A percentile compares a stretch with the other conserved stretches of the same genome.
Conservation (phyloP, 1,140 invertebrate species). For the Centruroides sculpturatus region DNA sequence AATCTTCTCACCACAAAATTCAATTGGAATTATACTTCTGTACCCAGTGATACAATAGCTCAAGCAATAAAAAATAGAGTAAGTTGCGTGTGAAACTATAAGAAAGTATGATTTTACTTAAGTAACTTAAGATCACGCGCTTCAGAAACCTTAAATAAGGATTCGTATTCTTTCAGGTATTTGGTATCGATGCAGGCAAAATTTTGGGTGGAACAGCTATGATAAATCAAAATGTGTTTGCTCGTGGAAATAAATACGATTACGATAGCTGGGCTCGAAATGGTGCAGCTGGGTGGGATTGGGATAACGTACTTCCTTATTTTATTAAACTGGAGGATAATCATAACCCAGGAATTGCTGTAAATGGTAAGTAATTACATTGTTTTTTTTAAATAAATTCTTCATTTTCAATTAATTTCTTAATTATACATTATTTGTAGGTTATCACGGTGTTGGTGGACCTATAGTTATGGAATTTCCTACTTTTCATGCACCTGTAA, state of each 20-base stretch:
- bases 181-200: constrained; percentile 36
- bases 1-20: background rate
- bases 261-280: constrained; percentile 83
- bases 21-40: background rate
- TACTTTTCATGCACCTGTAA: no score
- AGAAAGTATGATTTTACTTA: no score
- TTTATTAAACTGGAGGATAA: constrained; percentile 83
- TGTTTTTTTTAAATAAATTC: background rate
- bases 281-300: constrained; percentile 86
- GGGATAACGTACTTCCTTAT: constrained; percentile 66
- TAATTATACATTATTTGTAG: no score
- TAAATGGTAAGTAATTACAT: constrained; percentile 31
- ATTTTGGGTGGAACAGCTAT: constrained; percentile 64
- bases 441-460: no score
- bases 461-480: no score
- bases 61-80: constrained; percentile 37
- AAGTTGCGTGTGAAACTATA: background rate
- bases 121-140: no score
- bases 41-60: constrained; percentile 31
- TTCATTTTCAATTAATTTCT: no score
- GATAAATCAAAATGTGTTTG: constrained; percentile 92
- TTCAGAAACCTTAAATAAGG: no score
- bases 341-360: constrained; percentile 59
- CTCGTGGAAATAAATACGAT: constrained; percentile 79
- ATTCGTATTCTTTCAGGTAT: no score